Percentiles rank a stretch among this genome's conserved stretches.
Conservation (phyloP, 1,140 invertebrate species). For the Grapholita molesta region DNA sequence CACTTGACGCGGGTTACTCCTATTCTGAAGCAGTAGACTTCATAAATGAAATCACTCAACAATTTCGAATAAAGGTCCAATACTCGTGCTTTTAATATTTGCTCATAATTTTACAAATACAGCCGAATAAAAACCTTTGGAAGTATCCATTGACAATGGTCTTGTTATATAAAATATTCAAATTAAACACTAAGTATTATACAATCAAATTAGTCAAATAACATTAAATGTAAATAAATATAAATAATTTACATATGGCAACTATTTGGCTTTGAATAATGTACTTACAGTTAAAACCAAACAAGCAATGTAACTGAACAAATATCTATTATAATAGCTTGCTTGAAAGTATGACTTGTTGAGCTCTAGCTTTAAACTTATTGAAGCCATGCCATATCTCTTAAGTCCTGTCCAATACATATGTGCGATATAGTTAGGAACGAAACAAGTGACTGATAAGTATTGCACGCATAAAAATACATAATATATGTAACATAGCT, state of each 20-base stretch:
- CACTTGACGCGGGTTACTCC: conserved; percentile 41
- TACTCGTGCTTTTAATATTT: conserved; percentile 69
- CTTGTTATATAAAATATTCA: background rate
- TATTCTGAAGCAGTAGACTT: conserved; percentile 49
- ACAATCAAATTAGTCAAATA: conserved; percentile 31
- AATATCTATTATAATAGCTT: background rate
- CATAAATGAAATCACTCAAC: conserved; percentile 34
- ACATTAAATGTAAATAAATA: conserved; percentile 57
- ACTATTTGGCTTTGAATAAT: conserved; percentile 74
- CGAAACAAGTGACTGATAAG: background rate
- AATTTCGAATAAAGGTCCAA: conserved; percentile 44
- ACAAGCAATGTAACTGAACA: background rate
- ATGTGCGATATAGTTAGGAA: background rate
- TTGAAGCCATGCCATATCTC: background rate
- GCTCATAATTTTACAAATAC: conserved; percentile 56
- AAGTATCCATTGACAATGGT: background rate
- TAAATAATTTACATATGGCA: conserved; percentile 71
- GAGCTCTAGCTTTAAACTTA: background rate
- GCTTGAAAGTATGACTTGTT: background rate
- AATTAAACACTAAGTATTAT: background rate
- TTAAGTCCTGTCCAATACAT: background rate
- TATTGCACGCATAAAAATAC: background rate
- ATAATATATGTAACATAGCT: background rate
- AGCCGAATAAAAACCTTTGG: conserved; percentile 64
- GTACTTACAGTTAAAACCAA: conserved; percentile 34